Conservation (phyloP, 2,888 invertebrate species). For the Pocota personata region DNA sequence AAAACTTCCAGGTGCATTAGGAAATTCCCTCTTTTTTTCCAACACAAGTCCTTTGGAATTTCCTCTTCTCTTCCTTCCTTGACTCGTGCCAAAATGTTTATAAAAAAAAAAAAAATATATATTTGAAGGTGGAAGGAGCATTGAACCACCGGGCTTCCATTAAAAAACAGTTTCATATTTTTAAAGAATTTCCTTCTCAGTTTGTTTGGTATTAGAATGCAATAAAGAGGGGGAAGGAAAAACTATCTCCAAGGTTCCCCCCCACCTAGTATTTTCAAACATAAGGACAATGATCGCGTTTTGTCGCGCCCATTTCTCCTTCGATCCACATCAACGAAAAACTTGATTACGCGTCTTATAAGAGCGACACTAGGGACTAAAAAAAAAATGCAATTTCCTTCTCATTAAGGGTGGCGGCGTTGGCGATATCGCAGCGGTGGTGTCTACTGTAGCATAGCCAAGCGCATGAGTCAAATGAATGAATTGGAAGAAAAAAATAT, state of each 20-base stretch:
- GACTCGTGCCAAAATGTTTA: constrained; percentile 67
- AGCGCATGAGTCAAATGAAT: neutral
- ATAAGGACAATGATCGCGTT: constrained; percentile 31
- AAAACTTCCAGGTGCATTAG: constrained; percentile 68
- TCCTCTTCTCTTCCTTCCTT: neutral
- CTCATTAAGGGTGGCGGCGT: constrained; percentile 6
- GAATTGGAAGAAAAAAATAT: too few species aligned
- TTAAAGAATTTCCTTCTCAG: too few species aligned
- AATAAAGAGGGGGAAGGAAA: neutral
- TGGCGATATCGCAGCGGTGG: neutral
- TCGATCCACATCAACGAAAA: constrained; percentile 40
- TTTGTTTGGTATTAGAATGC: too few species aligned
- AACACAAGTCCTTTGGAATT: constrained; percentile 11
- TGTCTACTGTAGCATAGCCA: constrained; percentile 56
- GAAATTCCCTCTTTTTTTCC: constrained; percentile 46
- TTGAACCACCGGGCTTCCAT: constrained; percentile 29
- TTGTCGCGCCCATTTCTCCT: constrained; percentile 54
- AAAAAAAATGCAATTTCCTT: constrained; percentile 7
- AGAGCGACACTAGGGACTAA: neutral
- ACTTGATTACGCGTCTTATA: constrained; percentile 30
- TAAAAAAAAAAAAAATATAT: constrained; percentile 13
- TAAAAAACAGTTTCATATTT: constrained; percentile 22
- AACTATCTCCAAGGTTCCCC: constrained; percentile 15
- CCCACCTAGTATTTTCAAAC: neutral
- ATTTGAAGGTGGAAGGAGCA: constrained; percentile 37